Evolutionary conservation across 23 tunicate species (phyloP).

Genomic region (Ascidia mentula): DNA sequence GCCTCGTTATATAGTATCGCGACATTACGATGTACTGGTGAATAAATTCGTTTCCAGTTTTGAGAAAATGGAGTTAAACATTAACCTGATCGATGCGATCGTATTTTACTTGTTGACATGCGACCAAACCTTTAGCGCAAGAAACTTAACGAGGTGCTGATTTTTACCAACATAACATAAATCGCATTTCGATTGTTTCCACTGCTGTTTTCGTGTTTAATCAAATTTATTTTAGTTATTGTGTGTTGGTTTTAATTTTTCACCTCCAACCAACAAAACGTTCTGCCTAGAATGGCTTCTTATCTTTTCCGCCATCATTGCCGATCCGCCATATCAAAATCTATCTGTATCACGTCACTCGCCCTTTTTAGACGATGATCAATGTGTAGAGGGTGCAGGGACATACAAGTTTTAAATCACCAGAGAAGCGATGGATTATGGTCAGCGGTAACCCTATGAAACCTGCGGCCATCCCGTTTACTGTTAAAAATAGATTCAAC

Average conservation of each 20-base stretch:
- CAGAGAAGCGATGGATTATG: slow-evolving; percentile 1
- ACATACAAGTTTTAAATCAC: not conserved
- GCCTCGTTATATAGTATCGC: not conserved
- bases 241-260: not conserved
- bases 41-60: not conserved
- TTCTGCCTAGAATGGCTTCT: not conserved
- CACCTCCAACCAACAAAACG: not conserved
- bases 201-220: too few species aligned
- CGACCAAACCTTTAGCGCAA: not conserved
- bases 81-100: not conserved
- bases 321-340: not conserved
- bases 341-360: not conserved
- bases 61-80: not conserved
- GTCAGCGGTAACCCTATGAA: slow-evolving; percentile 1
- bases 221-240: too few species aligned
- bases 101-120: slow-evolving; percentile 4
- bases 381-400: not conserved
- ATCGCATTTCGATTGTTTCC: too few species aligned
- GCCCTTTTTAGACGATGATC: not conserved
- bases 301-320: not conserved
- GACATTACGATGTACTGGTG: not conserved
- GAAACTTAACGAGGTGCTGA: too few species aligned
- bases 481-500: not conserved
- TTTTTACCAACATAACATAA: too few species aligned
- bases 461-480: not conserved